Evolutionary conservation across 2,797 vertebrate genomes (phyloP), one percentile per base, ranked within the genome.

Genomic region (Stomatorhinus walkeri): DNA sequence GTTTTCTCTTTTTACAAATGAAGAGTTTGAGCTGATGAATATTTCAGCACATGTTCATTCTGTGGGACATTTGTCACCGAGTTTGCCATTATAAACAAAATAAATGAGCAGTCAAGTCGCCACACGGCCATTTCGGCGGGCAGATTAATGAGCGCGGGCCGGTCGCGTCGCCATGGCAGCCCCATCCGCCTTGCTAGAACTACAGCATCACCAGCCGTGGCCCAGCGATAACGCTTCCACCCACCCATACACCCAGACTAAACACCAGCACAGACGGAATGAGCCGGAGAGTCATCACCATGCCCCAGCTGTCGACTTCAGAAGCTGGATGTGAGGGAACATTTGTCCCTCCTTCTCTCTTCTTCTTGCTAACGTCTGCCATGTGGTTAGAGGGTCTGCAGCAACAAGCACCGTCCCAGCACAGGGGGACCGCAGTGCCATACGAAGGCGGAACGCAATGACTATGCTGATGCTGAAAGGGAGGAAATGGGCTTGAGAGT

Each of bases 11-110:
- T 92, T 94, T 46, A 91, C 94, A 95, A 96, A 96, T 95, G 94
- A 95, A 95, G 93, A 93, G 92, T 93, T 95, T 91, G 96, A 96
- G 97, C 97, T 97, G 97, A 98, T 98, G 96, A 98, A 99, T 98
- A 99, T 99, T 98, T 99, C 97, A 98, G 96, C 97, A 97, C 97
- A 96, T 97, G 96, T 97, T 96, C 97, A 96, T 97, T 97, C 97
- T 95, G 96, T 94, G 96, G 97, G 97, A 97, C 97, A 97, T 97
- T 98, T 97, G 97, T 97, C 97, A 97, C 97, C 94, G 91, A 92
- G 93, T 93, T 94, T 92, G 93, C 96, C 97, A 96, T 97, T 98
- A 97, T 97, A 98, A 98, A 99, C 97, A 98, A 96, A 97, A 98
- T 98, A 98, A 98, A 98, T 98, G 97, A 98, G 97, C 96, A 98